Evolutionary conservation across 2,797 vertebrate species (phyloP).

Genomic region (Pristis pectinata): DNA sequence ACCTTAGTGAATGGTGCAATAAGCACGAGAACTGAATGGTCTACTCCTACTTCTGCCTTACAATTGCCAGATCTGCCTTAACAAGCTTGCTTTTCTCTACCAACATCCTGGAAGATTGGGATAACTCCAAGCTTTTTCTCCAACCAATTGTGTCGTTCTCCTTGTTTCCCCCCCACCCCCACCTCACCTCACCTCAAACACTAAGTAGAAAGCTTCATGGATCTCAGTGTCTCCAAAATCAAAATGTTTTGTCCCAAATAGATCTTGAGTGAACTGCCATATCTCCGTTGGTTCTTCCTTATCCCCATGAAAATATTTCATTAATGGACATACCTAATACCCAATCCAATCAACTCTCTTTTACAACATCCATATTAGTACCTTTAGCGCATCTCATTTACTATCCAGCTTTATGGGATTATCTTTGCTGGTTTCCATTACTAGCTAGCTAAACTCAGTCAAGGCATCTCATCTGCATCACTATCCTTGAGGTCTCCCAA

Average conservation of each 20-base stretch:
- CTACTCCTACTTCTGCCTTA: too few species aligned
- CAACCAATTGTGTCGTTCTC: neutral
- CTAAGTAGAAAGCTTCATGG: neutral
- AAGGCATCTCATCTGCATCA: neutral
- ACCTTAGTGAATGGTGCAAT: too few species aligned
- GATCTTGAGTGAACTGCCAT: neutral
- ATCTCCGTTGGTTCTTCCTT: neutral
- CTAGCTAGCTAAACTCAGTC: neutral
- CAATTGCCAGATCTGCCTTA: neutral
- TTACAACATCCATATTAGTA: neutral
- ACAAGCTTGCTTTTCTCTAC: neutral
- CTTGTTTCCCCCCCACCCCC: neutral
- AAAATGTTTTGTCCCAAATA: neutral
- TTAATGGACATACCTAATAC: neutral
- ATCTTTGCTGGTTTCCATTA: neutral
- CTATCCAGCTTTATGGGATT: neutral
- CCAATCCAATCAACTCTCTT: neutral
- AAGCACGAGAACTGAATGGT: too few species aligned
- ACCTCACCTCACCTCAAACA: neutral
- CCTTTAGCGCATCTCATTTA: neutral
- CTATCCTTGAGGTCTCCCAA: neutral
- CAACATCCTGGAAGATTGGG: neutral
- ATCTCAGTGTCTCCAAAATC: neutral
- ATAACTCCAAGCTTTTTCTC: neutral
- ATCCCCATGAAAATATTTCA: neutral